These are phyloP conservation scores for Todus mexicanus DNA, from an alignment of 2,797 vertebrate species.

Conservation along the genomic window DNA sequence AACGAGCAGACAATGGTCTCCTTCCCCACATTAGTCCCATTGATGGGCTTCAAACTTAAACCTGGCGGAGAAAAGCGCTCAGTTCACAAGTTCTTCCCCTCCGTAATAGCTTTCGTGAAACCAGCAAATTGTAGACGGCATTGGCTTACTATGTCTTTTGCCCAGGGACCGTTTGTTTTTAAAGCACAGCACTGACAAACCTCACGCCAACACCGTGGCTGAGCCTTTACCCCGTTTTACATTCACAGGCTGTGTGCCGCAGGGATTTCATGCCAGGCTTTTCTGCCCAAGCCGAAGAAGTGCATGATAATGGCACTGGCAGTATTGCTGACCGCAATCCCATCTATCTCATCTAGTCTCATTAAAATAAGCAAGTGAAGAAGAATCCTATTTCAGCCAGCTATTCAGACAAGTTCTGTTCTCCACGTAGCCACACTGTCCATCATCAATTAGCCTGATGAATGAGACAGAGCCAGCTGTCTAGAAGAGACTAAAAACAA, in stretches of 20 bases:
- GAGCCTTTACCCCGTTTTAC: not conserved
- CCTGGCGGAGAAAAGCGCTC: not conserved
- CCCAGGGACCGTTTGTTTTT: not conserved
- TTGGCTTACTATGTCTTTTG: not conserved
- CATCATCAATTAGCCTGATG: conserved; percentile 26
- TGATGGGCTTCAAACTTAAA: not conserved
- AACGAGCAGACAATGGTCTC: not conserved
- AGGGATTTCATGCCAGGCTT: not conserved
- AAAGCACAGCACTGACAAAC: not conserved
- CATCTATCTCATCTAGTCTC: not conserved
- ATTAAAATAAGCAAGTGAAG: not conserved
- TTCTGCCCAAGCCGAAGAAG: not conserved
- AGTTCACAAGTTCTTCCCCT: not conserved
- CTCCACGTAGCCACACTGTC: not conserved
- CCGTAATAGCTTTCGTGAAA: not conserved
- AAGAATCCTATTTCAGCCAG: not conserved
- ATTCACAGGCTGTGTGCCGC: not conserved
- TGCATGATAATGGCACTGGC: not conserved
- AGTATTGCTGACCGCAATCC: not conserved
- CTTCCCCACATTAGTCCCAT: not conserved
- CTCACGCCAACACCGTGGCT: not conserved
- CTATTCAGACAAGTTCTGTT: conserved; percentile 17
- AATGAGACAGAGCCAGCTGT: conserved; percentile 28
- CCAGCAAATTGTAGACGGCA: not conserved
- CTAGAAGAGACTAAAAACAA: conserved; percentile 21